Base-by-base conservation (phyloP, 2,888 invertebrate species). In the Brachylomia viminalis region DNA sequence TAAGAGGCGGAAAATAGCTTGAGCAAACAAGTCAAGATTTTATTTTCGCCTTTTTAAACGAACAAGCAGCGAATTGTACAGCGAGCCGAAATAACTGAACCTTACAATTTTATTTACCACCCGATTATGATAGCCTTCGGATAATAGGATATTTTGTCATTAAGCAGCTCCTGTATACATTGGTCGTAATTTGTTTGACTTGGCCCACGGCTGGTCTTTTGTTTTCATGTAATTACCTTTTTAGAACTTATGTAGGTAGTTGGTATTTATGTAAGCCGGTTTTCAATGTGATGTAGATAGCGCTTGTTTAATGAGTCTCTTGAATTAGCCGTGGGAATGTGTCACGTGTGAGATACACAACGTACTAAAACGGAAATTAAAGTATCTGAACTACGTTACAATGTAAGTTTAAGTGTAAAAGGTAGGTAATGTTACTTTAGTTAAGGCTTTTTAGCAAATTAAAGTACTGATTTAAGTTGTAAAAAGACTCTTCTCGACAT, bases 241-340 rank as follows among this genome's bases (percentile, higher is more conserved):
- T 58, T 74, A 71, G 64, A 56, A 69, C 74, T 61, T 38, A 52
- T 45, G 62, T 62, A 20, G 20, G 68, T 52, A 42, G 71, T 71
- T 15, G 17, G 45, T 85, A 72, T 74, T 83, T 83, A 83, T 74
- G 82, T 84, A 7, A 30, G 81, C 38, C 20, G 23, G 65, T 23
- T 61, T 73, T 72, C 69, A 81, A 81, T 85, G 82, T 71, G 82
- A 69, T 82, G 82, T 69, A 82, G 83, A 83, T 83, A 85, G 59
- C 54, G 64, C 62, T 62, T 72, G 72, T 54, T 67, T 77, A 82
- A 85, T 85, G 85, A 72, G 47, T 23, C 38, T 33, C 58, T 66
- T 27, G 20, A 61, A 64, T 80, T 67, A 56, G 45, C 52, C 27
- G 49, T 49, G 27, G 42, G 13, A 76, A 68, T 64, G 70, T 73